Evolutionary conservation across 2,888 invertebrate genomes (phyloP).

Genomic region (Lycocerus yunnanus): DNA sequence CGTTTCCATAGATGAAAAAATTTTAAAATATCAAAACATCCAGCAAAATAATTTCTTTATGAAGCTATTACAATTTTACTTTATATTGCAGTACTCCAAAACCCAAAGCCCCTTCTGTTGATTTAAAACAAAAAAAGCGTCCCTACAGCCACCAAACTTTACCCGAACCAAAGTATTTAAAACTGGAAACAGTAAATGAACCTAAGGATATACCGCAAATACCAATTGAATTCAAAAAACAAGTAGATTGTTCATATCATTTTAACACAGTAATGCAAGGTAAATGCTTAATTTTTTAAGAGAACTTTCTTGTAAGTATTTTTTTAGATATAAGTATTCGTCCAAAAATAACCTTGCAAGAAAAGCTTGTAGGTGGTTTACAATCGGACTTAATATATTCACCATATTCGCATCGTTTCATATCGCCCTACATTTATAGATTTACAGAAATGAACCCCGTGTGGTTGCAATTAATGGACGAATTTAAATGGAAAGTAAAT

Average conservation of each 20-base stretch:
- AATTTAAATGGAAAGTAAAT: conserved; percentile 63
- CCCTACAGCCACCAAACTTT: too few species aligned
- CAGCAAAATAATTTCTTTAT: too few species aligned
- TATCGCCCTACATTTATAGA: conserved; percentile 84
- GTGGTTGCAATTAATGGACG: conserved; percentile 74
- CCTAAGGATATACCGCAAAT: background rate
- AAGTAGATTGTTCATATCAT: background rate
- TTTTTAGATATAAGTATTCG: background rate
- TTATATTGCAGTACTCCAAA: background rate
- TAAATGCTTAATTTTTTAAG: conserved; percentile 31
- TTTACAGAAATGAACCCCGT: conserved; percentile 68
- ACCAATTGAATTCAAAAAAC: background rate
- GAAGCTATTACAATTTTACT: background rate
- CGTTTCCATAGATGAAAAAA: too few species aligned
- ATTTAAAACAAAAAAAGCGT: background rate
- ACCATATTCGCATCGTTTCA: conserved; percentile 69
- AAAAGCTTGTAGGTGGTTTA: conserved; percentile 48
- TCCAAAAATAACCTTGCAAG: conserved; percentile 4
- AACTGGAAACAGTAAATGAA: background rate
- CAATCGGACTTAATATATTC: conserved; percentile 62
- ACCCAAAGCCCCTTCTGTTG: background rate
- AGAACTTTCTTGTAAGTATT: background rate
- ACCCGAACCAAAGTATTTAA: background rate
- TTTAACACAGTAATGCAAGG: conserved; percentile 32
- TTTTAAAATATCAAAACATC: too few species aligned